These are phyloP conservation scores for Dinocampus coccinellae DNA, from an alignment of 2,888 invertebrate species.

Conservation along the genomic window DNA sequence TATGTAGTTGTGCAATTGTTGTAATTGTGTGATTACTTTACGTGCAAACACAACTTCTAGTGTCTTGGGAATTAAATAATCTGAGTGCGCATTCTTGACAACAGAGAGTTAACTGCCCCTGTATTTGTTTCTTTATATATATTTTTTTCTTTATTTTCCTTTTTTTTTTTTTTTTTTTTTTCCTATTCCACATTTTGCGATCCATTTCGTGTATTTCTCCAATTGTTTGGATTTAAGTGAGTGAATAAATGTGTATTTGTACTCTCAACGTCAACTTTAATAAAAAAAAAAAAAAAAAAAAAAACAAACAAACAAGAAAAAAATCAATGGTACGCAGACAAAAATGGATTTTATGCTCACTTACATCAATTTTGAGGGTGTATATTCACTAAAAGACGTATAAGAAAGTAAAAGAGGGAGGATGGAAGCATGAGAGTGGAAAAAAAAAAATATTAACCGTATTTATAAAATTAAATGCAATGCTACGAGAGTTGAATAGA, in stretches of 20 bases:
- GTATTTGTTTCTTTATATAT: neutral
- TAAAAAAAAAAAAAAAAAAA: neutral
- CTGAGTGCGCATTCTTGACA: neutral
- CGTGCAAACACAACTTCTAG: neutral
- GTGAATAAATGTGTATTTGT: neutral
- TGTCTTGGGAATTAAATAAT: neutral
- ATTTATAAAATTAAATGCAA: too few relatives aligned
- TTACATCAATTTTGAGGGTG: neutral
- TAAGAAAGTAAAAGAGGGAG: neutral
- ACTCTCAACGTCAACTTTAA: neutral
- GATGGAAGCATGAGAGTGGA: too few relatives aligned
- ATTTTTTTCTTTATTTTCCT: neutral
- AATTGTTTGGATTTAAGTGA: too few relatives aligned
- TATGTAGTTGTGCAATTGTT: neutral
- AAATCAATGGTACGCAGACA: neutral
- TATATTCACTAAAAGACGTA: neutral
- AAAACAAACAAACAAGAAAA: too few relatives aligned
- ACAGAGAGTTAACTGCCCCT: neutral
- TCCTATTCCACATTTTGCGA: neutral
- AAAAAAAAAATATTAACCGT: too few relatives aligned
- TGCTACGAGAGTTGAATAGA: too few relatives aligned
- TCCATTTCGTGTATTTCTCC: too few relatives aligned
- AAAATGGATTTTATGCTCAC: neutral
- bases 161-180: neutral
- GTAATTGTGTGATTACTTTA: neutral